phyloP scores from a whole-genome alignment of 2,888 invertebrate species.

The Eupithecia inturbata region DNA sequence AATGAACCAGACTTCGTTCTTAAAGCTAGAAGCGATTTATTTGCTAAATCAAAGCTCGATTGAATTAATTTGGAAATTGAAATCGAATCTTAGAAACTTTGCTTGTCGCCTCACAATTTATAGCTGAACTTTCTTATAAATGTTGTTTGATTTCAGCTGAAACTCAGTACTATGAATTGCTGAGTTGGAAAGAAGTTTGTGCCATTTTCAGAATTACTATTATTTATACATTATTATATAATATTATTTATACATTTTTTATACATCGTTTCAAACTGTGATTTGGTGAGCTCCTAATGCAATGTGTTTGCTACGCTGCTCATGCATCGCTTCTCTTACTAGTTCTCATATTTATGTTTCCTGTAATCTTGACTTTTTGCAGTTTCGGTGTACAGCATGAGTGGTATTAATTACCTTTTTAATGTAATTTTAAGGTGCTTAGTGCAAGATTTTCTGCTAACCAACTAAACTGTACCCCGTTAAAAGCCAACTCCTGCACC shows the following conservation, averaged over 20 bases:
- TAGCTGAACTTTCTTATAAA: conserved; percentile 32
- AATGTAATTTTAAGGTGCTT: too few species aligned
- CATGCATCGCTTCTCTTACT: too few species aligned
- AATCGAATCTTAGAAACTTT: conserved; percentile 55
- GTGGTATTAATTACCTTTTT: too few species aligned
- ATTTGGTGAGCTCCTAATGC: background rate
- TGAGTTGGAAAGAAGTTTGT: background rate
- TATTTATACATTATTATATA: background rate
- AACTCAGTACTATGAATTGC: conserved; percentile 16
- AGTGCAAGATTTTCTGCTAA: background rate
- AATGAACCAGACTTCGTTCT: background rate
- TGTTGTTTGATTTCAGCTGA: conserved; percentile 28
- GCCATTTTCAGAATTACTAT: background rate
- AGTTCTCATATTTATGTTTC: too few species aligned
- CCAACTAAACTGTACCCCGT: background rate
- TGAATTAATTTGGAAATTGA: conserved; percentile 61
- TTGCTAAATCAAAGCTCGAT: conserved; percentile 70
- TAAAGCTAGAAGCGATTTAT: conserved; percentile 55
- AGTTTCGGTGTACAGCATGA: too few species aligned
- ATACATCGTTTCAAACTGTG: too few species aligned
- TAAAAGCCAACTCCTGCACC: background rate
- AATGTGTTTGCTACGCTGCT: background rate
- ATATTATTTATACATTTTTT: background rate
- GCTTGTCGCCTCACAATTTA: conserved; percentile 30
- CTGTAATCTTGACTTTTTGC: too few species aligned